Evolutionary conservation across 1,140 invertebrate genomes (phyloP).

Genomic region (Aphelinus atriplicis): DNA sequence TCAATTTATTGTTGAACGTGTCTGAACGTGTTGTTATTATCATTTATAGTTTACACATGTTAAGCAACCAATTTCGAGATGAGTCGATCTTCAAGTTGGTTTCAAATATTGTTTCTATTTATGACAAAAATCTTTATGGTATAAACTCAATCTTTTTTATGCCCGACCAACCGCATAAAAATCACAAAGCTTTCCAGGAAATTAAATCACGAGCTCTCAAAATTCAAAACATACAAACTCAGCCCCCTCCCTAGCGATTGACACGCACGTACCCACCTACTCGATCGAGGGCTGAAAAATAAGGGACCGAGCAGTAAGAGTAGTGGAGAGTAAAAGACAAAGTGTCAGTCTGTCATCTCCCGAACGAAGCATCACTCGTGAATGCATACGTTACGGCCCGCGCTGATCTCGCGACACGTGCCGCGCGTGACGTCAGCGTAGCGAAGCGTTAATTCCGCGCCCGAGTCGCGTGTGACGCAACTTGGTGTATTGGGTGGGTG

Average conservation of each 20-base stretch:
- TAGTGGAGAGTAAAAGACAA: neutral
- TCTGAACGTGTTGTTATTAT: no score
- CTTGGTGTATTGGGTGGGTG: neutral
- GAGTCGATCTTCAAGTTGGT: no score
- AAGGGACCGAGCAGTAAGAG: neutral
- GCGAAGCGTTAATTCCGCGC: conserved; percentile 30
- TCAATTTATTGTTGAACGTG: no score
- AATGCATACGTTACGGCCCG: conserved; percentile 6
- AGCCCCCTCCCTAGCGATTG: neutral
- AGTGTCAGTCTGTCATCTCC: conserved; percentile 18
- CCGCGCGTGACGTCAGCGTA: neutral
- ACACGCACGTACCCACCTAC: neutral
- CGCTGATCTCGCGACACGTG: conserved; percentile 18
- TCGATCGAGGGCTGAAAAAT: neutral
- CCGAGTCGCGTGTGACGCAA: neutral
- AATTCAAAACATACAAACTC: conserved; percentile 18
- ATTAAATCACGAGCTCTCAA: conserved; percentile 21
- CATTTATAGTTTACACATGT: no score
- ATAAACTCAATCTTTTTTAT: no score
- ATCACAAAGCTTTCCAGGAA: neutral
- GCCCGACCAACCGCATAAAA: no score
- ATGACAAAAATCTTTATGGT: no score
- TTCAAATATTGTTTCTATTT: no score
- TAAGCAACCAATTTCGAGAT: no score
- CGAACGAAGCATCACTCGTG: conserved; percentile 5